Evolutionary conservation across 2,113 vertebrate species (phyloP).

Genomic region (Rafetus swinhoei): DNA sequence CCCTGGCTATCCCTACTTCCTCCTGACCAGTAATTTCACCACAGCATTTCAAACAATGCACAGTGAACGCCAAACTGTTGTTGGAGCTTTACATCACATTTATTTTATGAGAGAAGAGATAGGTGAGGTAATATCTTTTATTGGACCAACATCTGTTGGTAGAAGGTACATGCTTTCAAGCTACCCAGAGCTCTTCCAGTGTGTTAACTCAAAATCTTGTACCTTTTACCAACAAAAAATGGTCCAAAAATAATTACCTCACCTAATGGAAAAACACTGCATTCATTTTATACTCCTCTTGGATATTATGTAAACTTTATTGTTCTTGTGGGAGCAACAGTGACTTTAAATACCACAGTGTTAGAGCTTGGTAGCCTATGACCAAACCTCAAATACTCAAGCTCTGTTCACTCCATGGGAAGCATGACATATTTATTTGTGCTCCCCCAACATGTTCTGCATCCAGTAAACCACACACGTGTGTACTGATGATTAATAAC

Average conservation of each 20-base stretch:
- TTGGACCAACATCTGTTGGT: background rate
- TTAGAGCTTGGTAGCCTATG: background rate
- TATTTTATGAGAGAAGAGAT: background rate
- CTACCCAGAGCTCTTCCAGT: background rate
- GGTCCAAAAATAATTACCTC: background rate
- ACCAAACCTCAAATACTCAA: background rate
- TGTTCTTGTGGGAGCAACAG: background rate
- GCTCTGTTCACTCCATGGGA: background rate
- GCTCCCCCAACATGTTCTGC: background rate
- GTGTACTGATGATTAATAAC: background rate
- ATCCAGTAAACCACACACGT: background rate
- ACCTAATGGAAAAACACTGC: background rate
- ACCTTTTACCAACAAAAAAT: background rate
- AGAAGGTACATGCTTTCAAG: background rate
- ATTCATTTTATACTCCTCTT: background rate
- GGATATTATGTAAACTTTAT: background rate
- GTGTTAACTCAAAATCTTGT: background rate
- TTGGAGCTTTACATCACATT: background rate
- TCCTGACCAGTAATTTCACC: background rate
- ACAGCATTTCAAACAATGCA: background rate
- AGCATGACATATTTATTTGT: background rate
- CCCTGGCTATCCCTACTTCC: background rate
- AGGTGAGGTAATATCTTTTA: background rate
- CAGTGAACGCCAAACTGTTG: background rate
- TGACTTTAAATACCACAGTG: background rate